phyloP scores from a whole-genome alignment of 2,113 vertebrate genomes.

The Bungarus multicinctus region DNA sequence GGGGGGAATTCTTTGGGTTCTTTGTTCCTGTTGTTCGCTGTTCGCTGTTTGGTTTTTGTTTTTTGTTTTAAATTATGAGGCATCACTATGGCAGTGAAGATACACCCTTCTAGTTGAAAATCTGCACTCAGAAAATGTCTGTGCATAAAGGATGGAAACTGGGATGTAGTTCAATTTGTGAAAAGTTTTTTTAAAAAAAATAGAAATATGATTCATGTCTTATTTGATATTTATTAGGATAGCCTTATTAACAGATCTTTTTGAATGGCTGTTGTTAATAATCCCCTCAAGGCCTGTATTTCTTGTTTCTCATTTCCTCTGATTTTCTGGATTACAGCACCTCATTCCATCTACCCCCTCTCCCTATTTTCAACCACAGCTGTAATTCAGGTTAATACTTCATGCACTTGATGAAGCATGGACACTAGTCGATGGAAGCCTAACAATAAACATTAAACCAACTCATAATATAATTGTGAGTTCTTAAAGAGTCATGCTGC shows the following conservation, averaged over 20 bases:
- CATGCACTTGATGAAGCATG: background rate
- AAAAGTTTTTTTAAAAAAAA: background rate
- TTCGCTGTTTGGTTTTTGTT: background rate
- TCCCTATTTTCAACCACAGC: background rate
- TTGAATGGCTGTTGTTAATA: background rate
- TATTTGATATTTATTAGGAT: background rate
- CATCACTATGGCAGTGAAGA: background rate
- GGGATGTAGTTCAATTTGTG: background rate
- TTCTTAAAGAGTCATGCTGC: background rate
- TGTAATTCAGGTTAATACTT: background rate
- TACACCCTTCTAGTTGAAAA: background rate
- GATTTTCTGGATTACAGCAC: background rate
- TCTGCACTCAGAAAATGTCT: background rate
- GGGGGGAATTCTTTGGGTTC: background rate
- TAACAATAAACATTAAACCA: background rate
- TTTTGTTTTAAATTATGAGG: background rate
- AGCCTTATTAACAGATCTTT: background rate
- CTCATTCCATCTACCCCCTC: background rate
- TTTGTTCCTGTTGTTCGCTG: background rate
- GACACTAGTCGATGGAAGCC: background rate
- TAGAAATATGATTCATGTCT: background rate
- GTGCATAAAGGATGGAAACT: background rate
- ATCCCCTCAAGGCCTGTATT: background rate
- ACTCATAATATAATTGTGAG: background rate
- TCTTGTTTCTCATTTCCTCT: background rate